A percentile compares a stretch with the other conserved stretches of the same genome.
These are phyloP conservation scores for Stictonetta naevosa DNA, from an alignment of 2,113 vertebrate genomes.

Conservation along the genomic window DNA sequence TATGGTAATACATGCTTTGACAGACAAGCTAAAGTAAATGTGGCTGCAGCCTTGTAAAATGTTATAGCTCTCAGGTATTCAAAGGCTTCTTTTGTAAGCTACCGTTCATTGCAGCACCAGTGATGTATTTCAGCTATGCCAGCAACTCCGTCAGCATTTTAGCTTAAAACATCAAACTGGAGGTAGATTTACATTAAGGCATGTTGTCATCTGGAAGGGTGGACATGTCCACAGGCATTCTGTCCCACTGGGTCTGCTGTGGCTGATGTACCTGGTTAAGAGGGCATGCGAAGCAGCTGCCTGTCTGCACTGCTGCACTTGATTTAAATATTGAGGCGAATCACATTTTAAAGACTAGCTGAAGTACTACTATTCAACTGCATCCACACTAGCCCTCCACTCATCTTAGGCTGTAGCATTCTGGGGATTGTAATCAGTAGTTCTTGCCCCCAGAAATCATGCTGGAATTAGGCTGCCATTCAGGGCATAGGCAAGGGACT, in stretches of 20 bases:
- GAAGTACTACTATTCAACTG: not conserved
- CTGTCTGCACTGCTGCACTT: not conserved
- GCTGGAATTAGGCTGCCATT: not conserved
- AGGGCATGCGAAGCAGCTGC: not conserved
- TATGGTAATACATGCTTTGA: not conserved
- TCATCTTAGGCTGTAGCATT: not conserved
- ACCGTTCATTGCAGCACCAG: not conserved
- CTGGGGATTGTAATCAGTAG: not conserved
- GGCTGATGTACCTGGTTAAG: not conserved
- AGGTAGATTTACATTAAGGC: not conserved
- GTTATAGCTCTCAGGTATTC: not conserved
- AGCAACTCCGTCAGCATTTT: not conserved
- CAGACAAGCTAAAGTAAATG: not conserved
- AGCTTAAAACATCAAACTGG: not conserved
- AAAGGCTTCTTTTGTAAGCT: not conserved
- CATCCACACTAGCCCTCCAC: not conserved
- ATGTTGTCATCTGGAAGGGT: not conserved
- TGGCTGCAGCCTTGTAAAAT: not conserved
- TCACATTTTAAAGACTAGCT: not conserved
- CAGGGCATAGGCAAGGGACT: not conserved
- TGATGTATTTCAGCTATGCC: not conserved
- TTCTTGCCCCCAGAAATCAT: not conserved
- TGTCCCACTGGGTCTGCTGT: not conserved
- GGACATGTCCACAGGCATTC: accelerated
- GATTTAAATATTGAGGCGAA: not conserved